Percentiles rank a stretch among this genome's conserved stretches.
Conservation (phyloP, 2,888 invertebrate species). For the Parnassius smintheus region DNA sequence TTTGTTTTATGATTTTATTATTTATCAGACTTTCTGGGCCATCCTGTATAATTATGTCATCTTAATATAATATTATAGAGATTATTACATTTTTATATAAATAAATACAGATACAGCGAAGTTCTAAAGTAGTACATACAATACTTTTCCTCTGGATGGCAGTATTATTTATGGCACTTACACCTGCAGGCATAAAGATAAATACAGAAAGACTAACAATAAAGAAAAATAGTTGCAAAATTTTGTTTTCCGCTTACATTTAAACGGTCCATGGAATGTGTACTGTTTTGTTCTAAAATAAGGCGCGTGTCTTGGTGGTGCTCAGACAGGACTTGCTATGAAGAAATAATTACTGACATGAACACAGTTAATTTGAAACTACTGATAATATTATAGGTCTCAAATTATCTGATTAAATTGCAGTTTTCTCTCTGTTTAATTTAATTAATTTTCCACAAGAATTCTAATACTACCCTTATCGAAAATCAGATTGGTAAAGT, state of each 20-base stretch:
- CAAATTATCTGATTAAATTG: background rate
- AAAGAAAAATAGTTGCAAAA: conserved; percentile 24
- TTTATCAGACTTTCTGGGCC: no score
- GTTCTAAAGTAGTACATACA: conserved; percentile 22
- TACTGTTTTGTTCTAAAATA: conserved; percentile 24
- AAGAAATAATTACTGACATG: conserved; percentile 25
- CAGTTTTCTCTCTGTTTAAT: no score
- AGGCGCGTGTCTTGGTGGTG: conserved; percentile 16
- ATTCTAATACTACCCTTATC: no score
- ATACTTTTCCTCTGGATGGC: conserved; percentile 26
- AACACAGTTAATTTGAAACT: conserved; percentile 9
- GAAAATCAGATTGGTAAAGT: no score
- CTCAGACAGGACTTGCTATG: conserved; percentile 20
- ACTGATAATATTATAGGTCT: background rate
- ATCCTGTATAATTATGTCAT: no score
- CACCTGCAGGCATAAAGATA: conserved; percentile 27
- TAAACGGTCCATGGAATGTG: conserved; percentile 21
- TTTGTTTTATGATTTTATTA: no score
- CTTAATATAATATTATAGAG: background rate
- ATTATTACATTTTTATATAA: conserved; percentile 3
- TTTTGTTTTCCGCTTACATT: conserved; percentile 26
- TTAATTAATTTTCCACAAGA: no score
- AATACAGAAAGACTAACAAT: conserved; percentile 25
- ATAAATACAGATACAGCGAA: conserved; percentile 16
- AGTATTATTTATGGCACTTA: conserved; percentile 25